These are phyloP conservation scores for Psilopsiagon aymara DNA, from an alignment of 2,113 vertebrate species.

Conservation along the genomic window DNA sequence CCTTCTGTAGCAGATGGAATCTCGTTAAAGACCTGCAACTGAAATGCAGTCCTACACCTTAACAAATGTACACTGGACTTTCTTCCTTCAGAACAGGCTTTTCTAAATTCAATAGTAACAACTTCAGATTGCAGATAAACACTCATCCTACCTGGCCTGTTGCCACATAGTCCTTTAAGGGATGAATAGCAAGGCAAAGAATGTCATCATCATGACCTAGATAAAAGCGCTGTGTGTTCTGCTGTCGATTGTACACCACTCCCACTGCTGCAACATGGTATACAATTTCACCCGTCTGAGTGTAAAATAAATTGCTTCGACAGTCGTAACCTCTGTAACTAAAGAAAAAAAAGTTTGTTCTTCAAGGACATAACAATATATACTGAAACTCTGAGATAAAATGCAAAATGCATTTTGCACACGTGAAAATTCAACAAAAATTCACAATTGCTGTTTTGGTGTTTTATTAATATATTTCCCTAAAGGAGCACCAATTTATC, in stretches of 20 bases:
- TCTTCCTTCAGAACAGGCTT: neutral
- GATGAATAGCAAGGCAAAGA: slow-evolving; percentile 94
- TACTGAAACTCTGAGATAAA: neutral
- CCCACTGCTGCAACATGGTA: slow-evolving; percentile 97
- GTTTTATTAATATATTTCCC: neutral
- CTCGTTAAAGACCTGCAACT: neutral
- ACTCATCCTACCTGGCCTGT: slow-evolving; percentile 90
- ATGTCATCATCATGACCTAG: slow-evolving; percentile 96
- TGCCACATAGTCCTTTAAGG: slow-evolving; percentile 95
- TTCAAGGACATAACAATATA: neutral
- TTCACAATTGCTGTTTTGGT: neutral
- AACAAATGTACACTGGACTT: neutral
- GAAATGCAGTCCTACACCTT: neutral
- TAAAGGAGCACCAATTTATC: neutral
- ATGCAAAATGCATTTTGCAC: neutral
- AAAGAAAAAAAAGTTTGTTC: neutral
- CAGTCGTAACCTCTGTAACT: slow-evolving; percentile 98
- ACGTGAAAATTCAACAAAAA: neutral
- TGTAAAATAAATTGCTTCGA: slow-evolving; percentile 97
- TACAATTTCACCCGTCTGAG: slow-evolving; percentile 96
- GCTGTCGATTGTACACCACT: slow-evolving; percentile 95
- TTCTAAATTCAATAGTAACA: neutral
- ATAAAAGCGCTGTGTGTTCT: slow-evolving; percentile 96
- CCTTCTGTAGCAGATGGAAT: neutral
- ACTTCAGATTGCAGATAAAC: neutral